phyloP scores from a whole-genome alignment of 2,888 invertebrate genomes.

The Timema podura region DNA sequence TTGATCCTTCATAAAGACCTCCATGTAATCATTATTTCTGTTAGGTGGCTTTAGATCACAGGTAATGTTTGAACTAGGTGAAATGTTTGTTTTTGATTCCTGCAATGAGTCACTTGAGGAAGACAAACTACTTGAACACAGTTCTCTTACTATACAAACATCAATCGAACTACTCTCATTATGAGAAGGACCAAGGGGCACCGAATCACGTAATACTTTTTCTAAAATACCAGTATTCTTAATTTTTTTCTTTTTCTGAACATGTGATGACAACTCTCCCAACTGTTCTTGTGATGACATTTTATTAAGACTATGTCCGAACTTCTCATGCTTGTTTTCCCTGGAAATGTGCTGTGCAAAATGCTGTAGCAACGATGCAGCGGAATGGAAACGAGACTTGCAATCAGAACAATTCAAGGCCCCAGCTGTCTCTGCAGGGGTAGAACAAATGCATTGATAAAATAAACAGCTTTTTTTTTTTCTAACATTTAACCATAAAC shows the following conservation, averaged over 20 bases:
- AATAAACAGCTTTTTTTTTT: neutral
- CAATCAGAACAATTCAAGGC: constrained; percentile 39
- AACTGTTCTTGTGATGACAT: neutral
- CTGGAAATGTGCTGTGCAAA: constrained; percentile 41
- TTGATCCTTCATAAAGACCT: neutral
- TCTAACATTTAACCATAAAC: neutral
- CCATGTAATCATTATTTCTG: neutral
- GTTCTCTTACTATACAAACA: neutral
- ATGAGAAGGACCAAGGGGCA: neutral
- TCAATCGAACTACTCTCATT: neutral
- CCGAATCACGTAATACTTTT: constrained; percentile 25
- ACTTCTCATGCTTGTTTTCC: neutral
- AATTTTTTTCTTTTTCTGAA: constrained; percentile 24
- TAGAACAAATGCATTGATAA: neutral
- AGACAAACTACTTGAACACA: neutral
- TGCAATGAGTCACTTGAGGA: neutral
- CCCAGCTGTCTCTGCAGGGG: constrained; percentile 22
- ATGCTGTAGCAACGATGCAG: constrained; percentile 42
- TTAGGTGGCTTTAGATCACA: no score
- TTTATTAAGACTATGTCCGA: neutral
- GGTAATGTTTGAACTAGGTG: neutral
- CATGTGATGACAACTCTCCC: neutral
- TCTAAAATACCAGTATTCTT: constrained; percentile 29
- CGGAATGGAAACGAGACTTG: constrained; percentile 38
- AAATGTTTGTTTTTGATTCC: neutral